Base-by-base conservation (phyloP, 2,113 vertebrate genomes). In the Lamprotornis superbus region DNA sequence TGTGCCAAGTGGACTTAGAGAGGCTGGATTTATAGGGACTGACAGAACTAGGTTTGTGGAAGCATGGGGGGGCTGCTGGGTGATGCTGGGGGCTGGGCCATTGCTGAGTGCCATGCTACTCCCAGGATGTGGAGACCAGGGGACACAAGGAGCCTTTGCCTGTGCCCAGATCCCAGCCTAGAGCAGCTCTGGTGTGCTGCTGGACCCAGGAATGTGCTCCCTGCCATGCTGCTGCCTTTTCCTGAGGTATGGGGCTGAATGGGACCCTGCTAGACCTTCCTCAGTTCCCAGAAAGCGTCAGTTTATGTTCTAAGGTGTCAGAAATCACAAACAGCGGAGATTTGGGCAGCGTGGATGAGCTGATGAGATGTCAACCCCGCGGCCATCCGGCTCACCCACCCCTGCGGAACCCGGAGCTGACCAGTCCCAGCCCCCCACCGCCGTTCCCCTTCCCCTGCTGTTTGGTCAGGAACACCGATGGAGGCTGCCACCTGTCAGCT, bases 11-110 rank as follows among this genome's bases (percentile, higher is more conserved):
- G 44, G 37, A n/a, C 53, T 96, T 52, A 42, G n/a, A 6, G 67
- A 90, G n/a, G 11, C 70, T 88, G 84, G 75, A 82, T 93, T 95
- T 90, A 95, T 88, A 83, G 35, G 55, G 47, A 46, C 39, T 94
- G 94, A 86, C 85, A 88, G 93, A 94, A 94, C 33, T 95, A 35
- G 89, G 85, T 91, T 95, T 95, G 82, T 85, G 78, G 75, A 95
- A 94, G 71, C 0, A 0, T 20, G 31, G 35, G 12, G 67, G 37
- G 13, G 42, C 39, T 3, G 27, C 50, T 52, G 37, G 64, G 28
- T n/a, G 55, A 5, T 9, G 56, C 60, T 0, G 1, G 13, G 69
- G 65, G 33, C 53, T 5, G 7, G 65, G 35, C 40, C 82, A 30
- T 23, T 19, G 33, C 67, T 6, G 5, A n/a, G 44, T 23, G 37